A percentile compares a stretch with the other conserved stretches of the same genome.
These are phyloP conservation scores for Zygogramma bicolorata DNA, from an alignment of 2,888 invertebrate species.

Conservation along the genomic window DNA sequence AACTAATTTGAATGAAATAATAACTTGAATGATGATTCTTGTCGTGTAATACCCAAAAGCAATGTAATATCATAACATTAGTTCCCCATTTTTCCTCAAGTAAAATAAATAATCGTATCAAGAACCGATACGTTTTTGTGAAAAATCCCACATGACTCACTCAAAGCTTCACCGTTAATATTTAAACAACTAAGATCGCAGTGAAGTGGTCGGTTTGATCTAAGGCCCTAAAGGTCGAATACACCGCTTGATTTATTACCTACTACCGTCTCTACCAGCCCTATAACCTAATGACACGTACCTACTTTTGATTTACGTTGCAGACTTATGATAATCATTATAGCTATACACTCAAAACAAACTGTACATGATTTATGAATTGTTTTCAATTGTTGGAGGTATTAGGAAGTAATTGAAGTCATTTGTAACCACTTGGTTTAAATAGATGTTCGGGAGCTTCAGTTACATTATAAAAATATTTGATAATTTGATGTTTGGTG, in stretches of 20 bases:
- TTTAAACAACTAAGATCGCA: slow-evolving; percentile 40
- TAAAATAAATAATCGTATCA: too few relatives aligned
- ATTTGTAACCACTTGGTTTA: not conserved
- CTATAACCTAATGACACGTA: slow-evolving; percentile 55
- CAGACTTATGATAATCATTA: slow-evolving; percentile 49
- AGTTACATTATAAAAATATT: not conserved
- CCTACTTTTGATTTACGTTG: slow-evolving; percentile 52
- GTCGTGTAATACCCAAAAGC: too few relatives aligned
- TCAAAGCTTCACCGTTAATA: slow-evolving; percentile 51
- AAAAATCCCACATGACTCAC: slow-evolving; percentile 33
- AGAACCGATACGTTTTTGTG: not conserved
- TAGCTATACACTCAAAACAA: slow-evolving; percentile 42
- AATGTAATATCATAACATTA: too few relatives aligned
- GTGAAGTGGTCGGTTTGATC: slow-evolving; percentile 55
- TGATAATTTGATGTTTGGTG: too few relatives aligned
- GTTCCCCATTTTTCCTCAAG: too few relatives aligned
- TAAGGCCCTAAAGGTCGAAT: slow-evolving; percentile 57
- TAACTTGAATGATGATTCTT: too few relatives aligned
- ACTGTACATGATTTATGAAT: slow-evolving; percentile 34
- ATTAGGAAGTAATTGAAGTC: not conserved
- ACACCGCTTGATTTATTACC: slow-evolving; percentile 60
- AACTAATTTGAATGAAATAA: too few relatives aligned
- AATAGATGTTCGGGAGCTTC: not conserved
- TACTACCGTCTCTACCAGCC: slow-evolving; percentile 46
- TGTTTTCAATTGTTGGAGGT: slow-evolving; percentile 6